Evolutionary conservation across 2,113 vertebrate species (phyloP).

Genomic region (Ia io): DNA sequence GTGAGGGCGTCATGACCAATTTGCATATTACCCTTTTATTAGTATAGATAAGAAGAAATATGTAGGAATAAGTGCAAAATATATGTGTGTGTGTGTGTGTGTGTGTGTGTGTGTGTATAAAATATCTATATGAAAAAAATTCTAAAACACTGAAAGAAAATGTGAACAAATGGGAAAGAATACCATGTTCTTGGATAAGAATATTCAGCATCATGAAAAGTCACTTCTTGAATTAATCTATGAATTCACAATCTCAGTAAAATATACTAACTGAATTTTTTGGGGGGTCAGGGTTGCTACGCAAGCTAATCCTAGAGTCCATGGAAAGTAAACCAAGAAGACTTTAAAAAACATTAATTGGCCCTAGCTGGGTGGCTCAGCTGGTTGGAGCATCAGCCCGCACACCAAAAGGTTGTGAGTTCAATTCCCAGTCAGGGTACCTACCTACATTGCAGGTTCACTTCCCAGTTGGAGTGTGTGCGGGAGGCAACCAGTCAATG

Average conservation of each 20-base stretch:
- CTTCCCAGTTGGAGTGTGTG: no score
- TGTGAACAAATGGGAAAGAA: background rate
- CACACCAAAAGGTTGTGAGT: no score
- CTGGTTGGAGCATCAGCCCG: no score
- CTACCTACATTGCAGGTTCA: no score
- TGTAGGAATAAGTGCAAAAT: background rate
- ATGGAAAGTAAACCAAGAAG: background rate
- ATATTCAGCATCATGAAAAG: background rate
- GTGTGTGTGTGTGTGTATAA: no score
- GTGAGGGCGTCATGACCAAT: no score
- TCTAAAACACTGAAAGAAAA: background rate
- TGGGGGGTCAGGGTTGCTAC: background rate
- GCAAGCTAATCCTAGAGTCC: background rate
- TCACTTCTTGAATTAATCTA: background rate
- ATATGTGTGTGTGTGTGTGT: no score
- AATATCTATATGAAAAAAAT: background rate
- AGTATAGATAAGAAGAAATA: background rate
- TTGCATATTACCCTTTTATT: no score
- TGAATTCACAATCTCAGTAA: background rate
- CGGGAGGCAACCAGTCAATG: no score
- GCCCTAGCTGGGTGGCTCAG: background rate
- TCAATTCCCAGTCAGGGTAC: no score
- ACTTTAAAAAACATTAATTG: background rate
- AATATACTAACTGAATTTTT: background rate
- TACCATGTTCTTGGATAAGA: background rate